Evolutionary conservation across 2,888 invertebrate species (phyloP).

Genomic region (Lycophotia porphyrea): DNA sequence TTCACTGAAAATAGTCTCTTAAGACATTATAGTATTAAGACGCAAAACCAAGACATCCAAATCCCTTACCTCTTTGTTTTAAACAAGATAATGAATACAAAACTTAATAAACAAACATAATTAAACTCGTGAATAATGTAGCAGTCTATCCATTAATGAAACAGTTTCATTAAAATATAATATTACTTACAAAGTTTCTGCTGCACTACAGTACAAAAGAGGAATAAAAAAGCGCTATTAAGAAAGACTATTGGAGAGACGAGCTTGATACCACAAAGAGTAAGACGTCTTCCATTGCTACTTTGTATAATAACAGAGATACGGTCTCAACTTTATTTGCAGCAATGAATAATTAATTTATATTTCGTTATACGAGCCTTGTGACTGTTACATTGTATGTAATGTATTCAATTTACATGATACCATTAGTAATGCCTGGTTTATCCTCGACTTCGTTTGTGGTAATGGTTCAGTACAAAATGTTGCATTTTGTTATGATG

Average conservation of each 20-base stretch:
- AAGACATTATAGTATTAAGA: too few relatives aligned
- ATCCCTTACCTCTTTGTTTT: not conserved
- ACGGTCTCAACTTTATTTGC: slow-evolving; percentile 55
- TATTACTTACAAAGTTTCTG: slow-evolving; percentile 58
- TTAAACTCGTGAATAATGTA: slow-evolving; percentile 33
- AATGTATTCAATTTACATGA: slow-evolving; percentile 55
- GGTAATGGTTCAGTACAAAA: slow-evolving; percentile 8
- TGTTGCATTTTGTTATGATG: slow-evolving; percentile 19
- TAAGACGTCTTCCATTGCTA: slow-evolving; percentile 60
- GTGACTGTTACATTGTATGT: slow-evolving; percentile 44
- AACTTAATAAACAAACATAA: slow-evolving; percentile 32
- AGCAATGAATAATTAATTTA: slow-evolving; percentile 65
- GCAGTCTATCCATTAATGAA: slow-evolving; percentile 31
- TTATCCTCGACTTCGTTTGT: slow-evolving; percentile 25
- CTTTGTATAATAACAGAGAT: slow-evolving; percentile 59
- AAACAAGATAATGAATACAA: slow-evolving; percentile 10
- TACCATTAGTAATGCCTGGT: slow-evolving; percentile 22
- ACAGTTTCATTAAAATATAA: slow-evolving; percentile 58
- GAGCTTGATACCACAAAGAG: slow-evolving; percentile 62
- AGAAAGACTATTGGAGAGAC: slow-evolving; percentile 55
- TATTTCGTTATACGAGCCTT: slow-evolving; percentile 41
- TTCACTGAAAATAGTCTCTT: not conserved
- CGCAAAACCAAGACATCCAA: not conserved
- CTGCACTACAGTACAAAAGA: slow-evolving; percentile 56
- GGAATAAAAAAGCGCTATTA: slow-evolving; percentile 59